Evolutionary conservation across 2,888 invertebrate genomes (phyloP).

Genomic region (Cephus pygmeus): DNA sequence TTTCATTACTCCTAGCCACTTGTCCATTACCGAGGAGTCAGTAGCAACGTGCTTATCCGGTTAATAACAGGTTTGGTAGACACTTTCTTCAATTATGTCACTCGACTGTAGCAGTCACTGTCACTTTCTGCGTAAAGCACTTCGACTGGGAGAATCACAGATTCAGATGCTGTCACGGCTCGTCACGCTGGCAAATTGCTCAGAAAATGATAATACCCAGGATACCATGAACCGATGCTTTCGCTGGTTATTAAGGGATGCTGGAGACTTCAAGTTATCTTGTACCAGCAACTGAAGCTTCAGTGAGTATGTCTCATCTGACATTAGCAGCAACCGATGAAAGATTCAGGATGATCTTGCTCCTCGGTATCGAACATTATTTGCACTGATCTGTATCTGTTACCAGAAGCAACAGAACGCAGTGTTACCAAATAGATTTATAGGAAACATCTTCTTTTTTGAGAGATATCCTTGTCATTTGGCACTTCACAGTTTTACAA

Average conservation of each 20-base stretch:
- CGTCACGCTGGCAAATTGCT: conserved; percentile 35
- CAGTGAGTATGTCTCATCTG: neutral
- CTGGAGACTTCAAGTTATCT: neutral
- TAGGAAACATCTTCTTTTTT: neutral
- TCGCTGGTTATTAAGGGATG: neutral
- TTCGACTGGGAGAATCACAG: conserved; percentile 28
- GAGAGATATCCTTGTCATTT: neutral
- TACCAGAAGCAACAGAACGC: conserved; percentile 51
- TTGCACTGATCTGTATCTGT: conserved; percentile 51
- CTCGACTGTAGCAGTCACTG: conserved; percentile 30
- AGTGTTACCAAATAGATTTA: conserved; percentile 34
- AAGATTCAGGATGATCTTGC: neutral
- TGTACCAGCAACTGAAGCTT: neutral
- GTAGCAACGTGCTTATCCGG: conserved; percentile 25
- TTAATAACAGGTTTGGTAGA: conserved; percentile 41
- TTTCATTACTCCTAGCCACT: neutral
- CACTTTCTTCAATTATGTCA: conserved; percentile 54
- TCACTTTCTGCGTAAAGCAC: conserved; percentile 32
- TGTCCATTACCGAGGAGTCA: neutral
- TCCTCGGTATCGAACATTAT: conserved; percentile 9
- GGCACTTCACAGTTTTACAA: neutral
- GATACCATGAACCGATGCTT: neutral
- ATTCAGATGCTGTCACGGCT: conserved; percentile 37
- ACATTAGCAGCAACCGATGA: neutral
- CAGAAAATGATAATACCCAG: conserved; percentile 30